Evolutionary conservation across 2,888 invertebrate genomes (phyloP).

Genomic region (Plebejus argus): DNA sequence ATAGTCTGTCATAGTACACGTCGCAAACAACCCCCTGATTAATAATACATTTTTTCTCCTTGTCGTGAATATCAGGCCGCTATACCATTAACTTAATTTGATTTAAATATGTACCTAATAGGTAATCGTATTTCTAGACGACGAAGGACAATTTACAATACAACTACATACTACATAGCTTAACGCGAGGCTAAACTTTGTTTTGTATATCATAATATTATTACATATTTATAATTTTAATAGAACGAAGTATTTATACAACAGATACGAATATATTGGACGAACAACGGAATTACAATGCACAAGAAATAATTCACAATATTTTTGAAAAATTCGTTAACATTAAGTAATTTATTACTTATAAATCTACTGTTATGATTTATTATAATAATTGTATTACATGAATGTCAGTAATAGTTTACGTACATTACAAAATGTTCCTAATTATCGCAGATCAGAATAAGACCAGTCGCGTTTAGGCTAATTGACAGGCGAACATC

Average conservation of each 20-base stretch:
- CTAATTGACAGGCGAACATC: not conserved
- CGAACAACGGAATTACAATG: constrained; percentile 45
- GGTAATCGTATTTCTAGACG: not conserved
- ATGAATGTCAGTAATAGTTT: not conserved
- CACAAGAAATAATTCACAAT: constrained; percentile 10
- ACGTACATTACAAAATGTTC: constrained; percentile 8
- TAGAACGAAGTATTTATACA: constrained; percentile 32
- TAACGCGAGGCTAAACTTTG: constrained; percentile 22
- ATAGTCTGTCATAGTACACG: no score
- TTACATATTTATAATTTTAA: constrained; percentile 20
- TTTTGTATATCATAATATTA: not conserved
- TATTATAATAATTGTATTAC: not conserved
- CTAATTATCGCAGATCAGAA: constrained; percentile 6
- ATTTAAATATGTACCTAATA: no score
- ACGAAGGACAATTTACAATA: not conserved
- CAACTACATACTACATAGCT: not conserved
- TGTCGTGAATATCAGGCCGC: no score
- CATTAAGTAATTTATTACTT: not conserved
- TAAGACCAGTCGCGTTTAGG: constrained; percentile 38
- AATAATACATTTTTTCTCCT: not conserved
- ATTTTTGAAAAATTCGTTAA: not conserved
- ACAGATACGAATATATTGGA: constrained; percentile 45
- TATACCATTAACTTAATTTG: no score
- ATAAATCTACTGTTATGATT: constrained; percentile 1
- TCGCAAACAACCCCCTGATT: no score